Evolutionary conservation across 2,113 vertebrate genomes (phyloP).

Genomic region (Hoplias malabaricus): DNA sequence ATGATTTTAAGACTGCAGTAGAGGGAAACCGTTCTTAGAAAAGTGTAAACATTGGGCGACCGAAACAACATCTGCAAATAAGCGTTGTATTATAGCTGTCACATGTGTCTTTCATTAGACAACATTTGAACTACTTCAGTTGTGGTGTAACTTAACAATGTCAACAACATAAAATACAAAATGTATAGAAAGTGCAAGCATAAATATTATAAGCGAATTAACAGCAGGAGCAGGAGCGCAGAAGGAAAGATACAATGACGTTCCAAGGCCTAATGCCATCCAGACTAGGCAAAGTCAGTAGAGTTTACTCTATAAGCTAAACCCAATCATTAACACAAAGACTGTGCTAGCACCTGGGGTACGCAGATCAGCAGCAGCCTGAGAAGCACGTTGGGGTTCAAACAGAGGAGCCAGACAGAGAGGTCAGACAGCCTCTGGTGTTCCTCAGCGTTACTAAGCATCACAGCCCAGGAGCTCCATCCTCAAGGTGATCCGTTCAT

Average conservation of each 20-base stretch:
- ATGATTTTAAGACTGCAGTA: too few species aligned
- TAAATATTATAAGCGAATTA: slow-evolving; percentile 15
- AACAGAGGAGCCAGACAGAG: not conserved
- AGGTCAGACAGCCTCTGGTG: slow-evolving; percentile 1
- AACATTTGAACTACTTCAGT: not conserved
- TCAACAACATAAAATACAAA: not conserved
- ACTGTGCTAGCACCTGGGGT: not conserved
- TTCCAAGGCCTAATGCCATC: not conserved
- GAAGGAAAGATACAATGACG: not conserved
- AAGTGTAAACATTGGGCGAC: too few species aligned
- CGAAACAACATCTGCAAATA: too few species aligned
- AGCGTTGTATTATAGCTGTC: too few species aligned
- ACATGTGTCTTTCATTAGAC: not conserved
- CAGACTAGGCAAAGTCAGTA: slow-evolving; percentile 9
- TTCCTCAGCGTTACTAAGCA: slow-evolving; percentile 59
- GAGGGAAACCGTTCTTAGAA: too few species aligned
- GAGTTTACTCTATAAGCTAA: not conserved
- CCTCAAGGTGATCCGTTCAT: slow-evolving; percentile 91
- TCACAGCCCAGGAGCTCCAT: slow-evolving; percentile 95
- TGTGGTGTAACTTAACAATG: not conserved
- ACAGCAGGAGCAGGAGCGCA: not conserved
- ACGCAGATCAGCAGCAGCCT: not conserved
- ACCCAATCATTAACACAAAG: not conserved
- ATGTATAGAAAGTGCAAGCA: slow-evolving; percentile 6
- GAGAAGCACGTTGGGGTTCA: not conserved